phyloP scores from a whole-genome alignment of 1,140 invertebrate genomes.

The Danaus melanippus region DNA sequence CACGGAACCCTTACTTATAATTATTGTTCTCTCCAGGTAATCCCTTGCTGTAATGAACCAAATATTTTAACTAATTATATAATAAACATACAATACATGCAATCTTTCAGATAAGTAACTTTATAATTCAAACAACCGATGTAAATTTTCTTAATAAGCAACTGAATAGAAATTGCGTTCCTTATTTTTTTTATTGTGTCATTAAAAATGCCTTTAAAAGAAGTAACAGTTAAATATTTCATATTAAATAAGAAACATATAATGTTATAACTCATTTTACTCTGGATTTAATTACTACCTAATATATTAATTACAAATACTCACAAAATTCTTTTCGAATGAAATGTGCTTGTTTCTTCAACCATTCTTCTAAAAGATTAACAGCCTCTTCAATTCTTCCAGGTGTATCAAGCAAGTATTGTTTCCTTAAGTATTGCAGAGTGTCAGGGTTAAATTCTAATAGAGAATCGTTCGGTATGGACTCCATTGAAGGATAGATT shows the following conservation, averaged over 20 bases:
- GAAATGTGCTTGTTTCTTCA: conserved; percentile 16
- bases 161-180: too few species aligned
- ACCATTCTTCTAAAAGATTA: conserved; percentile 13
- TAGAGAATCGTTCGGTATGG: conserved; percentile 7
- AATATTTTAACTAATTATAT: too few species aligned
- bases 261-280: too few species aligned
- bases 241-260: too few species aligned
- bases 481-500: conserved; percentile 6
- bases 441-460: conserved; percentile 14
- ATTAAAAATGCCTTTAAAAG: too few species aligned
- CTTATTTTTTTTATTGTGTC: too few species aligned
- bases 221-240: too few species aligned
- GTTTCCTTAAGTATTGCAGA: conserved; percentile 5
- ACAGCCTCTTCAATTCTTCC: conserved; percentile 11
- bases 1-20: conserved; percentile 26
- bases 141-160: too few species aligned
- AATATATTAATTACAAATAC: conserved; percentile 5
- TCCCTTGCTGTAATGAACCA: conserved; percentile 14
- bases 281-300: too few species aligned
- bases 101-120: too few species aligned
- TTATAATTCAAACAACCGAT: too few species aligned
- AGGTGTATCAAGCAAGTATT: conserved; percentile 8
- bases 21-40: conserved; percentile 27
- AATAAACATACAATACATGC: too few species aligned
- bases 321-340: conserved; percentile 15